Evolutionary conservation across 2,113 vertebrate genomes (phyloP).

Genomic region (Erythrolamprus reginae): DNA sequence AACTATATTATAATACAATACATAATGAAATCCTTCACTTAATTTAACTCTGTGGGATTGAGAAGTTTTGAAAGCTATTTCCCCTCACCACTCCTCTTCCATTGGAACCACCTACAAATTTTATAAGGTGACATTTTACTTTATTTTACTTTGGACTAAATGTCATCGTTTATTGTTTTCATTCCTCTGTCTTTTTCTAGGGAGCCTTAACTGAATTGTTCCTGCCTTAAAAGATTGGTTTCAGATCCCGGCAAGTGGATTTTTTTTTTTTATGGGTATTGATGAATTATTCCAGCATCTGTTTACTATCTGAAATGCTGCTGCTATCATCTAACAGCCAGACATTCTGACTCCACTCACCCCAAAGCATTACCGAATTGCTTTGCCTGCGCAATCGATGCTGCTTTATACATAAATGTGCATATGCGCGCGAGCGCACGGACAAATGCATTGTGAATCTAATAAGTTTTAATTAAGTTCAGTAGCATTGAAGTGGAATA

Average conservation of each 20-base stretch:
- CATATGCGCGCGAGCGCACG: neutral
- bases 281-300: slow-evolving; percentile 63
- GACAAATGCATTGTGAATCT: slow-evolving; percentile 41
- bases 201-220: slow-evolving; percentile 42
- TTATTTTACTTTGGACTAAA: neutral
- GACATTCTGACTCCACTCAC: slow-evolving; percentile 62
- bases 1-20: neutral
- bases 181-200: neutral
- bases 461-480: slow-evolving; percentile 59
- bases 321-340: slow-evolving; percentile 57
- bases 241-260: slow-evolving; percentile 48
- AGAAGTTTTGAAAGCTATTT: neutral
- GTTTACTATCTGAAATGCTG: slow-evolving; percentile 60
- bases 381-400: slow-evolving; percentile 52
- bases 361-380: slow-evolving; percentile 50
- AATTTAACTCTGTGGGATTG: neutral
- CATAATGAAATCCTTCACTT: neutral
- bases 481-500: slow-evolving; percentile 7
- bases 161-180: neutral
- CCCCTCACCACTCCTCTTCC: neutral
- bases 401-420: slow-evolving; percentile 29
- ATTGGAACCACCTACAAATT: neutral
- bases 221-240: slow-evolving; percentile 43
- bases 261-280: slow-evolving; percentile 54
- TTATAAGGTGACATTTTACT: neutral